Evolutionary conservation across 2,888 invertebrate species (phyloP), one percentile per base, ranked within the genome.

Genomic region (Laspeyria flexula): DNA sequence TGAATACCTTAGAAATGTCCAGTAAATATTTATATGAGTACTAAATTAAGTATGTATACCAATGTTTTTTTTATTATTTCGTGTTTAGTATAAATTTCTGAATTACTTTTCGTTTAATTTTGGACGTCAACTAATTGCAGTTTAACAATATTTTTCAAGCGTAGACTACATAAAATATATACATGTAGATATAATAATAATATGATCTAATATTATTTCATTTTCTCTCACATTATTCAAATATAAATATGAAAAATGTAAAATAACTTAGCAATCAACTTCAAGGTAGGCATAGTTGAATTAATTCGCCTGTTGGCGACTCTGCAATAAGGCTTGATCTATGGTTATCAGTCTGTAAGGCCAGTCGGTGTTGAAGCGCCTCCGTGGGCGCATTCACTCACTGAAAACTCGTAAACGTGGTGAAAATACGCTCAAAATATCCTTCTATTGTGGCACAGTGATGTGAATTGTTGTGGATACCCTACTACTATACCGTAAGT

Each of bases 331-430:
- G 33, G 47, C 37, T 55, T 75, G 64, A 64, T 83, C 83, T 83
- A 64, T 77, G 82, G 15, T 47, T 71, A 68, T 66, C 70, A 61
- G 50, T 65, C 55, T 58, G 55, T 65, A 62, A 59, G 53, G 65
- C 69, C 83, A 83, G 83, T 83, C 75, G 65, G 59, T 67, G 67
- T 59, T 71, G 67, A 63, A 55, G 55, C 73, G 71, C 55, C 66
- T 63, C 51, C 43, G 72, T 70, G 71, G 65, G 55, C 71, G 71
- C 71, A 74, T 70, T 73, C 61, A 60, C 49, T 52, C 57, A 49
- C 67, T 66, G 67, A 67, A 75, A 71, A 62, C 46, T 56, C 52
- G 61, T 61, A 62, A 75, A 52, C 49, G 62, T 55, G 45, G 46
- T 58, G 48, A 59, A 59, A 63, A 70, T 66, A 67, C 65, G 70